Percentiles rank a stretch among this genome's conserved stretches.
Evolutionary conservation across 1,140 invertebrate genomes (phyloP).

Genomic region (Arion vulgaris): DNA sequence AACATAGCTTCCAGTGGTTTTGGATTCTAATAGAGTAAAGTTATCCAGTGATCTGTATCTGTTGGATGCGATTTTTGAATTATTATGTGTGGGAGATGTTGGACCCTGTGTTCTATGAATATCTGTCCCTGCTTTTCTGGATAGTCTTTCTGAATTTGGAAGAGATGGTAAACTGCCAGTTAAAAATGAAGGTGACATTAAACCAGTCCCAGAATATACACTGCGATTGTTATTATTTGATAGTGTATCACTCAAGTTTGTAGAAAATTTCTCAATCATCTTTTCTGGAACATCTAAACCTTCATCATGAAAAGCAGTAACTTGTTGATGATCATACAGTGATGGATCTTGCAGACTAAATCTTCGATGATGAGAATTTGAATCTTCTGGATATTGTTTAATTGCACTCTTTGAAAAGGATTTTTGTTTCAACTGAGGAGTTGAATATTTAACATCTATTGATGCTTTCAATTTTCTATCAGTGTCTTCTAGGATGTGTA

Average conservation of each 20-base stretch:
- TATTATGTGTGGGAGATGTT: neutral
- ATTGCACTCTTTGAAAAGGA: neutral
- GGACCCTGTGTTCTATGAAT: neutral
- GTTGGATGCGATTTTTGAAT: neutral
- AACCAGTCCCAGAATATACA: neutral
- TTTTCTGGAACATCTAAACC: neutral
- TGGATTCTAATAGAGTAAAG: neutral
- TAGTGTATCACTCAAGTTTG: neutral
- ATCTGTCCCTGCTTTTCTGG: neutral
- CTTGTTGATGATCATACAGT: neutral
- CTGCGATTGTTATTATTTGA: neutral
- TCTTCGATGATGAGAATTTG: neutral
- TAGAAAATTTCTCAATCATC: neutral
- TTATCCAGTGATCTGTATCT: neutral
- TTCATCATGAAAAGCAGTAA: neutral
- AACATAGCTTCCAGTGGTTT: neutral
- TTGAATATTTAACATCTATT: neutral
- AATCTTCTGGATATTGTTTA: neutral
- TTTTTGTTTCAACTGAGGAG: neutral
- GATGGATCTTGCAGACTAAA: neutral
- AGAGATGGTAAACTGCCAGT: neutral
- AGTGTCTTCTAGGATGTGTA: neutral
- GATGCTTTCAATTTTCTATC: neutral
- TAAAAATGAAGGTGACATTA: neutral
- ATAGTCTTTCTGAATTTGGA: neutral